Percentiles rank a stretch among this genome's conserved stretches.
phyloP scores from a whole-genome alignment of 1,140 invertebrate species.

The Pararge aegeria region DNA sequence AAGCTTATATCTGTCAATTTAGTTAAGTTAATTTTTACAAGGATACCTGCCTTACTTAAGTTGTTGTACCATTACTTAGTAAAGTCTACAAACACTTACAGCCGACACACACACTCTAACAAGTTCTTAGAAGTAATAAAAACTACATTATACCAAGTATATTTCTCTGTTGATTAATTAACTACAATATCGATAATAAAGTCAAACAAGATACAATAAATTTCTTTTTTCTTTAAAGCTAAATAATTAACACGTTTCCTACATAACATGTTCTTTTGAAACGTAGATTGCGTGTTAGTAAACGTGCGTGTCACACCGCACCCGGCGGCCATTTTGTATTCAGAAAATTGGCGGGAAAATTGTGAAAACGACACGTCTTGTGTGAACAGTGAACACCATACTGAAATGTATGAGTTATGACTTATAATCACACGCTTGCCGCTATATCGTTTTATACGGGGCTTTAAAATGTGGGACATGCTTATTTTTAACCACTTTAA shows the following conservation, averaged over 20 bases:
- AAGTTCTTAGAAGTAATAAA: neutral
- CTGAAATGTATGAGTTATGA: conserved; percentile 38
- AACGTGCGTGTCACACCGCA: conserved; percentile 56
- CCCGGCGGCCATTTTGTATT: conserved; percentile 64
- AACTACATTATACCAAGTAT: neutral
- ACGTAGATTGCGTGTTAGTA: conserved; percentile 35
- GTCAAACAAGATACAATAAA: conserved; percentile 11
- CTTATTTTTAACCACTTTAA: conserved; percentile 37
- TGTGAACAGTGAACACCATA: conserved; percentile 24
- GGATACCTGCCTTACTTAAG: too few relatives aligned
- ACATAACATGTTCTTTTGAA: conserved; percentile 14
- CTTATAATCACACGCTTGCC: conserved; percentile 48
- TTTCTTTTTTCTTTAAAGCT: conserved; percentile 20
- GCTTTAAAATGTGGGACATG: conserved; percentile 45
- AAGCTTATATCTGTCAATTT: too few relatives aligned
- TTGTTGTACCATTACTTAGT: too few relatives aligned
- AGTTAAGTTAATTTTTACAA: too few relatives aligned
- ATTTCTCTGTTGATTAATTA: conserved; percentile 12
- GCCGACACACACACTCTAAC: neutral
- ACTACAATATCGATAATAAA: neutral
- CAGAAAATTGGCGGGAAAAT: conserved; percentile 71
- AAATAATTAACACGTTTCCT: conserved; percentile 28
- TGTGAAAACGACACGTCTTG: conserved; percentile 66
- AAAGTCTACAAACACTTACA: neutral
- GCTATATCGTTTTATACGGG: conserved; percentile 28